These are phyloP conservation scores for Agelaius tricolor DNA, from an alignment of 2,113 vertebrate species.

Conservation along the genomic window DNA sequence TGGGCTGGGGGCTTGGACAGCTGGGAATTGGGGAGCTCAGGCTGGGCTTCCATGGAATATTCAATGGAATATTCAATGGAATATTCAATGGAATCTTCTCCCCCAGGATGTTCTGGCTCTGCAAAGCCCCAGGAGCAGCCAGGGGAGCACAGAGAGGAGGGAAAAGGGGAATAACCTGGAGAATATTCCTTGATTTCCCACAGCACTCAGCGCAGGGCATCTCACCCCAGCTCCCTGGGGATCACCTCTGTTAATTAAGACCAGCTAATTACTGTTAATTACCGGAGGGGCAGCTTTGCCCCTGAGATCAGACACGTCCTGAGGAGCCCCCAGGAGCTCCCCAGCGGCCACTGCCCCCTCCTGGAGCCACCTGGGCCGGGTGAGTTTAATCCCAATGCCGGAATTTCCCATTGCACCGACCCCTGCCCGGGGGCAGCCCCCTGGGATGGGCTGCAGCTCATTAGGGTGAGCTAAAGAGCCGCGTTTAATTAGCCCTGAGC, in stretches of 20 bases:
- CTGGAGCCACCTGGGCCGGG: accelerated
- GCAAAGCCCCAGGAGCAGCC: neutral
- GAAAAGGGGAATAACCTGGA: too few species aligned
- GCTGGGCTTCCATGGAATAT: accelerated
- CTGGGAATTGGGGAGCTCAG: neutral
- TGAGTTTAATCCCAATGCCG: accelerated
- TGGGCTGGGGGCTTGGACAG: neutral
- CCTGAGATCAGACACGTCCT: neutral
- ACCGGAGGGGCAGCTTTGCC: neutral
- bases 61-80: neutral
- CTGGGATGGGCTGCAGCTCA: neutral
- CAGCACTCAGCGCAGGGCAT: accelerated
- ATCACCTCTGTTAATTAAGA: accelerated
- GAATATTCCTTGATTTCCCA: accelerated
- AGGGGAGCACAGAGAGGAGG: neutral
- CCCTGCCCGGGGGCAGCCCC: neutral
- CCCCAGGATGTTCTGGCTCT: neutral
- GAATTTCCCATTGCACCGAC: neutral
- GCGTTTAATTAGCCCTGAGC: neutral
- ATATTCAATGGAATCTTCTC: too few species aligned
- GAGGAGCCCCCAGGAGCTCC: neutral
- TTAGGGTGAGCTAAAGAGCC: neutral
- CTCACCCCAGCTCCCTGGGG: accelerated
- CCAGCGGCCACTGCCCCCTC: too few species aligned
- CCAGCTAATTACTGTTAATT: too few species aligned